phyloP scores from a whole-genome alignment of 1,140 invertebrate genomes.

The Ectropis grisescens region DNA sequence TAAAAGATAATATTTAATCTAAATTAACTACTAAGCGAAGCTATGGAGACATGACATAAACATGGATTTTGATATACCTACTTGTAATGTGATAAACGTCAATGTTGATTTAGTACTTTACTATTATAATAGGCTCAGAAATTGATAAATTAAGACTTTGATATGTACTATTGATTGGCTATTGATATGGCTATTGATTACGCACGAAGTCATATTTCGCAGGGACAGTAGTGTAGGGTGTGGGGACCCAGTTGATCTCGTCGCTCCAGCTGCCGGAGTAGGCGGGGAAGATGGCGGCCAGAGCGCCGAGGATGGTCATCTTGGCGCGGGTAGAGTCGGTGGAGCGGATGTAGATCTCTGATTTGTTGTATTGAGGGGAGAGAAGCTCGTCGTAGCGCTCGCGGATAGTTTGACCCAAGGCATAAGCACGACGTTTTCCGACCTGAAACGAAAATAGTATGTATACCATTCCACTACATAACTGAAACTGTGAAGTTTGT shows the following conservation, averaged over 20 bases:
- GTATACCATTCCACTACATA: no score
- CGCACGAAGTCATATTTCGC: conserved; percentile 20
- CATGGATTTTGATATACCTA: no score
- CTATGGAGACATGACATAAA: no score
- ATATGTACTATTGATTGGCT: no score
- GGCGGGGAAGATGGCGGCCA: conserved; percentile 17
- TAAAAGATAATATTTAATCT: no score
- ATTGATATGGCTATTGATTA: no score
- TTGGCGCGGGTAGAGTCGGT: conserved; percentile 19
- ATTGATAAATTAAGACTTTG: no score
- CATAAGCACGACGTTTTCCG: conserved; percentile 12
- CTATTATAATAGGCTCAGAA: no score
- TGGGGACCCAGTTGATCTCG: conserved; percentile 13
- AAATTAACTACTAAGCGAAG: no score
- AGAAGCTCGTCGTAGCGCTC: conserved; percentile 12
- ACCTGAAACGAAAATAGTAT: conserved; percentile 10
- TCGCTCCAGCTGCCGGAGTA: conserved; percentile 6
- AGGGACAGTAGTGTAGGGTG: conserved; percentile 22
- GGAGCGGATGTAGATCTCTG: conserved; percentile 20
- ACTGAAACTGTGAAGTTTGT: no score
- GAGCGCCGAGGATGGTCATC: conserved; percentile 16
- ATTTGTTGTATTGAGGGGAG: conserved; percentile 13
- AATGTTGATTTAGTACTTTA: no score
- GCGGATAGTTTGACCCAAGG: conserved; percentile 12
- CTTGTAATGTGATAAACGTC: no score